Evolutionary conservation across 2,113 vertebrate genomes (phyloP), one percentile per base, ranked within the genome.

Genomic region (Halichoerus grypus): DNA sequence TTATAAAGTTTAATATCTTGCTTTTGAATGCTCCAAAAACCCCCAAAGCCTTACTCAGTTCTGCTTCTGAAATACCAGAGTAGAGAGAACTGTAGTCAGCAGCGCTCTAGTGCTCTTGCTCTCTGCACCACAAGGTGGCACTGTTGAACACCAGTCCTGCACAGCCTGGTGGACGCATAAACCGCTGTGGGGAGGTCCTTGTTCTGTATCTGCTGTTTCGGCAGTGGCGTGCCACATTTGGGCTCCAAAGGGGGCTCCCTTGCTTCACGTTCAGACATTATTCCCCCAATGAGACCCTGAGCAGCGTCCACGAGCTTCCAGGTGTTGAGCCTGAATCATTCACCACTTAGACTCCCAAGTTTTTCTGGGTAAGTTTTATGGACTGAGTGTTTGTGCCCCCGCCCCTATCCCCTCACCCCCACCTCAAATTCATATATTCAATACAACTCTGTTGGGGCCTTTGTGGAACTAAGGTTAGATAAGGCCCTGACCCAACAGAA

Each of bases 1-100:
- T 51, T 82, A 80, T 93, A 77, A 94, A 67, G 28, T 77, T 84
- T 94, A 42, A 83, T 63, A 33, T 79, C 51, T 74, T 86, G 57
- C 21, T 94, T 92, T 97, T 74, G 88, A 69, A 53, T 82, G 85
- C 36, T 46, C 61, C 49, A 28, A 16, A 65, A 31, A 36, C 42
- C 36, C 36, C 22, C 18, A 16, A 28, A 46, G 36, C 39, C 51
- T 91, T 42, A 55, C 71, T 61, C 61, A 57, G 61, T 71, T n/a
- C 21, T 71, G 7, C 33, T 90, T 90, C 55, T 28, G 28, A 89
- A 81, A 90, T 55, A 94, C 26, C 5, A 33, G 55, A 53, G 42
- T 49, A 28, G 46, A 90, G 55, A 92, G 42, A 91, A 51, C 36
- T 16, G 24, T 26, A 31, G 46, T 8, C 14, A 1, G 53, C 28